These are phyloP conservation scores for Tetropium fuscum DNA, from an alignment of 2,888 invertebrate species.

Conservation along the genomic window DNA sequence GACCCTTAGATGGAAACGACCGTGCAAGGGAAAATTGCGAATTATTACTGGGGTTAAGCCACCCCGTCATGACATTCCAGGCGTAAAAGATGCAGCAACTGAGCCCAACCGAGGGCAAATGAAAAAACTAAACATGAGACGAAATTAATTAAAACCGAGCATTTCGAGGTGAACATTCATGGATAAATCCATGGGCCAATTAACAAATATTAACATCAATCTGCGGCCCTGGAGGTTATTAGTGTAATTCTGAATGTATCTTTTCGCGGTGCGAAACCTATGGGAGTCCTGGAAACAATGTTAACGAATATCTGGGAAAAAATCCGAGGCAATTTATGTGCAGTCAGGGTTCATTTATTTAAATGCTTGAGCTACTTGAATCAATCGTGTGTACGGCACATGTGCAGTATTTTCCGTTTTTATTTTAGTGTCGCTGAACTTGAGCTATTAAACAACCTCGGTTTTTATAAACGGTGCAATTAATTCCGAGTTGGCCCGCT, in stretches of 20 bases:
- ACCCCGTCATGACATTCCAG: no score
- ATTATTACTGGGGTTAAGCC: no score
- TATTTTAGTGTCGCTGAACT: conserved; percentile 42
- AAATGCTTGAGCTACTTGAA: conserved; percentile 45
- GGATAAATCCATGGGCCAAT: conserved; percentile 4
- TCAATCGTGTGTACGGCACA: conserved; percentile 42
- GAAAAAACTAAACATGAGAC: background rate
- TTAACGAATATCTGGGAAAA: conserved; percentile 20
- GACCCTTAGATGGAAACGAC: no score
- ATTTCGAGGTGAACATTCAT: background rate
- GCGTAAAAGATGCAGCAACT: no score
- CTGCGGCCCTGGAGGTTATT: background rate
- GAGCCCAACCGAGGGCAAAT: no score
- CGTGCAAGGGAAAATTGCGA: no score
- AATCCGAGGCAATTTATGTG: conserved; percentile 36
- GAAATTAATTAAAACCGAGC: background rate
- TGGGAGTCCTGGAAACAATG: conserved; percentile 18
- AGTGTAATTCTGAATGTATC: conserved; percentile 1
- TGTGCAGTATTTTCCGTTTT: conserved; percentile 31
- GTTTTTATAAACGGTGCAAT: conserved; percentile 34
- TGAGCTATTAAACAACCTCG: conserved; percentile 41
- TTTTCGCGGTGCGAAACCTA: conserved; percentile 2
- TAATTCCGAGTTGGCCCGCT: conserved; percentile 33
- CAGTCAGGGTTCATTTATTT: conserved; percentile 45
- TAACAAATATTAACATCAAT: conserved; percentile 11